A percentile compares a stretch with the other conserved stretches of the same genome.
Conservation (phyloP, 2,888 invertebrate genomes). For the Diaphora mendica region DNA sequence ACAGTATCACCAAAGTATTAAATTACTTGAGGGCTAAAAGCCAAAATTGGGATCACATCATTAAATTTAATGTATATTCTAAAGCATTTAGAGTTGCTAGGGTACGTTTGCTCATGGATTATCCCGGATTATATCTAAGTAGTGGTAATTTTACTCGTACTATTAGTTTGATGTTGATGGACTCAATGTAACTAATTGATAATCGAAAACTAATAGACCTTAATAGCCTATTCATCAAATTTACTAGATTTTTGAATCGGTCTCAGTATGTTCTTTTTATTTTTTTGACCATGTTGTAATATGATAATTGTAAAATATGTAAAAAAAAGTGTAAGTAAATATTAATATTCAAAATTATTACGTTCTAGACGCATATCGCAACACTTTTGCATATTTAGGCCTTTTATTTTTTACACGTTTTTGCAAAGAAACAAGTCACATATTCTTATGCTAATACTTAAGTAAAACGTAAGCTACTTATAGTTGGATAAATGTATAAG, state of each 20-base stretch:
- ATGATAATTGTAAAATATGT: no score
- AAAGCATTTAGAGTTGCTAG: slow-evolving; percentile 70
- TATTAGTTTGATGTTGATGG: slow-evolving; percentile 46
- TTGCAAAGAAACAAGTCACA: neutral
- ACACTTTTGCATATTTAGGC: neutral
- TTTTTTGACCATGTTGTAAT: no score
- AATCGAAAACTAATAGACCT: neutral
- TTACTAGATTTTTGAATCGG: no score
- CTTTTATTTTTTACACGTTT: neutral
- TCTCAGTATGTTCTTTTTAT: no score
- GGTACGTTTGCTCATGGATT: slow-evolving; percentile 69
- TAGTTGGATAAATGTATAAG: neutral
- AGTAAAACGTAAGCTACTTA: neutral
- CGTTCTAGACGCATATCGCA: no score
- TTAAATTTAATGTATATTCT: slow-evolving; percentile 81
- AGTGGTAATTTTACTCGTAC: slow-evolving; percentile 69
- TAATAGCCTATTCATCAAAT: no score
- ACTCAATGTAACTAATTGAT: slow-evolving; percentile 9
- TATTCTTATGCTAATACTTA: neutral
- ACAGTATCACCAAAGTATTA: slow-evolving; percentile 53
- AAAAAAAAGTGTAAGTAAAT: no score
- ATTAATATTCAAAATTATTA: no score
- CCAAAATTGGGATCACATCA: slow-evolving; percentile 75
- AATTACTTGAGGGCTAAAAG: slow-evolving; percentile 63
- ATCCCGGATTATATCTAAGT: slow-evolving; percentile 74